Evolutionary conservation across 2,888 invertebrate genomes (phyloP), one percentile per base, ranked within the genome.

Genomic region (Lasioglossum pauxillum): DNA sequence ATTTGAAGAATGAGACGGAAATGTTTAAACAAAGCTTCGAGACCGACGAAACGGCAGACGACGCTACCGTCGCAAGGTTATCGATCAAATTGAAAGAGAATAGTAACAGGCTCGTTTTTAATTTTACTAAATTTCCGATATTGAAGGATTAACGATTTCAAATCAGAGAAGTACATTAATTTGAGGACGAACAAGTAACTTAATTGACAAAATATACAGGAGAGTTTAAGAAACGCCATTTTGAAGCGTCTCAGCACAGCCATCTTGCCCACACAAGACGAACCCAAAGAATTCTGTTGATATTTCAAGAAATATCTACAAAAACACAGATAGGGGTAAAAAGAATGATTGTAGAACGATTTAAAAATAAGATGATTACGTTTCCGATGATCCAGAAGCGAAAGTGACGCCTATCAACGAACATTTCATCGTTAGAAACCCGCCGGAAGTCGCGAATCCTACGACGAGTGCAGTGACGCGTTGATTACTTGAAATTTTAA

Each of bases 401-500:
- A 49, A 49, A 5, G 23, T 19, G 12, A 74, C 49, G 49, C 31
- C 27, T 27, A 5, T 19, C 67, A 67, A 74, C 73, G 73, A 49
- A 74, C 73, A 74, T 74, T 49, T 74, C 31, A 31, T 74, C 49
- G 49, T 31, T 74, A 35, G 49, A 74, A 49, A 69, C 41, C 35
- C 69, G 38, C 23, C 41, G 41, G 38, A 23, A 23, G 5, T 38
- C 23, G 69, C 41, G 69, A 69, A 41, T 81, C 86, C 86, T 86
- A 80, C 35, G 75, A 75, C 46, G 81, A 81, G 75, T 35, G 85
- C 78, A 64, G 46, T 38, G 44, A 81, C 67, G 46, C 86, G 86
- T 86, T 86, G 38, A 78, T 85, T 67, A 78, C 49, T 78, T 78
- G 57, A 85, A 67, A 86, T 86, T 80, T 80, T 84, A 78, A 81